phyloP scores from a whole-genome alignment of 2,113 vertebrate species.

The Tragelaphus scriptus region DNA sequence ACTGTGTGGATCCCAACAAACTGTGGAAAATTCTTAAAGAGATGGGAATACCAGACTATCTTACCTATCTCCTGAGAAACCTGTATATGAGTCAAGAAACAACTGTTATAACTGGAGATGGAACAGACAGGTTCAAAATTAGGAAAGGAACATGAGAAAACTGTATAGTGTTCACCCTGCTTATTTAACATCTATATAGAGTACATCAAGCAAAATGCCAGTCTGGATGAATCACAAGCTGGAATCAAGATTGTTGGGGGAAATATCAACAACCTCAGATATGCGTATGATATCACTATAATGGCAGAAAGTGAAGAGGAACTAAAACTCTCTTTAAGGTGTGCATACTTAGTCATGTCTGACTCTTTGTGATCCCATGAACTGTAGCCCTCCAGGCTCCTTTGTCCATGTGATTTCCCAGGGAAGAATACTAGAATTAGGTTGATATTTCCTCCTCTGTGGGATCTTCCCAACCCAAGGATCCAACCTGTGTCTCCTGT shows the following conservation, averaged over 20 bases:
- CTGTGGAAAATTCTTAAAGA: not conserved
- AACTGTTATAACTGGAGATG: not conserved
- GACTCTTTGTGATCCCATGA: not conserved
- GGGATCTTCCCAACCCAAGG: not conserved
- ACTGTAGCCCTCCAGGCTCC: not conserved
- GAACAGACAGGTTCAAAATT: not conserved
- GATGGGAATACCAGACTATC: not conserved
- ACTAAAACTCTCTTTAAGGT: not conserved
- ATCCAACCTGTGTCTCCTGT: not conserved
- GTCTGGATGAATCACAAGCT: not conserved
- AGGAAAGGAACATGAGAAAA: not conserved
- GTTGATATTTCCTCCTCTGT: not conserved
- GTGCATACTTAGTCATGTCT: not conserved
- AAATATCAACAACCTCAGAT: not conserved
- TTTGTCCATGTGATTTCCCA: not conserved
- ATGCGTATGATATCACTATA: not conserved
- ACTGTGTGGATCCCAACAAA: not conserved
- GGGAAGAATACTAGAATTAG: not conserved
- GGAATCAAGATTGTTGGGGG: not conserved
- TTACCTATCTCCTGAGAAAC: not conserved
- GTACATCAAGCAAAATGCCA: not conserved
- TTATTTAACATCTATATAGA: not conserved
- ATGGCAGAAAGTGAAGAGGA: not conserved
- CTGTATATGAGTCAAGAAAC: not conserved
- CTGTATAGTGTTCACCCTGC: not conserved